Percentiles rank a stretch among this genome's conserved stretches.
These are phyloP conservation scores for Drosophila neocordata DNA, from an alignment of 1,140 invertebrate species.

Conservation along the genomic window DNA sequence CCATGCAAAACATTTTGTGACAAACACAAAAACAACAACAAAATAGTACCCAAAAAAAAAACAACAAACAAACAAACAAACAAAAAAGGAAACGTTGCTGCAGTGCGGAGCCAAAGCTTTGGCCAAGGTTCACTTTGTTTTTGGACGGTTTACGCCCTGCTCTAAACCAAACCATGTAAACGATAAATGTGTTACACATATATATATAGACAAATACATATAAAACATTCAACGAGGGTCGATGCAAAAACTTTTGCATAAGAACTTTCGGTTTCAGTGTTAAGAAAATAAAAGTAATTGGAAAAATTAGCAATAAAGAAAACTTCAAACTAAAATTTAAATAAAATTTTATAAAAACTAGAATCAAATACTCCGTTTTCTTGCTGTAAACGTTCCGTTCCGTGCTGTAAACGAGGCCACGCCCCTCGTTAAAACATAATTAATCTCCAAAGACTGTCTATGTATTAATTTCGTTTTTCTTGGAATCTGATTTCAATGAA, in stretches of 20 bases:
- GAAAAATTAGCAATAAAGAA: no score
- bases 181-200: slow-evolving; percentile 12
- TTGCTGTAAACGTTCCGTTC: no score
- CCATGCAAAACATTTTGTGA: slow-evolving; percentile 68
- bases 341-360: no score
- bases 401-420: background rate
- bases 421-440: background rate
- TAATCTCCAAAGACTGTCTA: background rate
- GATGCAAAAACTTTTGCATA: no score
- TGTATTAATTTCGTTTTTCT: background rate
- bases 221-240: background rate
- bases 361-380: no score
- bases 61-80: slow-evolving; percentile 15
- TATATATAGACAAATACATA: background rate
- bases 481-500: background rate
- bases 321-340: no score
- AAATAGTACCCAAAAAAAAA: slow-evolving; percentile 32
- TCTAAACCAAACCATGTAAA: background rate
- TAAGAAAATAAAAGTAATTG: no score
- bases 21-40: slow-evolving; percentile 12
- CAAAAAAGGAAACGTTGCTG: slow-evolving; percentile 13
- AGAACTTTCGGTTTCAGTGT: background rate
- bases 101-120: slow-evolving; percentile 8
- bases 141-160: background rate
- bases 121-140: slow-evolving; percentile 7